Evolutionary conservation across 1,140 invertebrate species (phyloP), one percentile per base, ranked within the genome.

Genomic region (Mylabris phalerata): DNA sequence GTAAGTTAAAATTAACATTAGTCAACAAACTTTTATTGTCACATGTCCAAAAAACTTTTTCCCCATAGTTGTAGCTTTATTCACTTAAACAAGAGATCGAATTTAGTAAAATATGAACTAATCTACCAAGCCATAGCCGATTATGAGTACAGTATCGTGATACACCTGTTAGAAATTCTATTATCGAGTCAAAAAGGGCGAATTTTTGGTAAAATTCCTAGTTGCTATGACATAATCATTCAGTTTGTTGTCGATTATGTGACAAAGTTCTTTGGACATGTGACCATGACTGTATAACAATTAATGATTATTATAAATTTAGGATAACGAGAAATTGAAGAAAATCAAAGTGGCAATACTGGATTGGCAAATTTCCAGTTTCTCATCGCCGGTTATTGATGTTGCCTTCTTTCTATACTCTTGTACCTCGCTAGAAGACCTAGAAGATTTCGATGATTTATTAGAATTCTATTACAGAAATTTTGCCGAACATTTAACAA

Each of bases 1-100:
- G 66, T 67, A 62, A 64, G 63, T 61, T 27, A 43, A 44, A 11
- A 19, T 19, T 13, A 13, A 13, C 13, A 1, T 13, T 26, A 5
- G 24, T 32, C 7, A 4, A 32, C 27, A 13, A 13, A 13, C 13
- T 13, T 19, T 19, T 19, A 19, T 19, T 19, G 19, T 19, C 1
- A 19, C 19, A 19, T 19, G 19, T 19, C 1, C 19, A 19, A 19
- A n/a, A 19, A 38, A n/a, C 2, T 52, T 44, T 19, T 5, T 2
- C 13, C 13, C 13, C 13, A 19, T 2, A 19, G 1, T 19, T 2
- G 19, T 19, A 19, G 19, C 1, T 19, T 19, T 19, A 19, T 19
- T 19, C 1, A 19, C 19, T 19, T 13, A 13, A 13, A 13, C 13
- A 13, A 13, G 1, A 13, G 13, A 13, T 13, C 13, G 13, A 13